Base-by-base conservation (phyloP, 2,113 vertebrate species). In the Helogale parvula region DNA sequence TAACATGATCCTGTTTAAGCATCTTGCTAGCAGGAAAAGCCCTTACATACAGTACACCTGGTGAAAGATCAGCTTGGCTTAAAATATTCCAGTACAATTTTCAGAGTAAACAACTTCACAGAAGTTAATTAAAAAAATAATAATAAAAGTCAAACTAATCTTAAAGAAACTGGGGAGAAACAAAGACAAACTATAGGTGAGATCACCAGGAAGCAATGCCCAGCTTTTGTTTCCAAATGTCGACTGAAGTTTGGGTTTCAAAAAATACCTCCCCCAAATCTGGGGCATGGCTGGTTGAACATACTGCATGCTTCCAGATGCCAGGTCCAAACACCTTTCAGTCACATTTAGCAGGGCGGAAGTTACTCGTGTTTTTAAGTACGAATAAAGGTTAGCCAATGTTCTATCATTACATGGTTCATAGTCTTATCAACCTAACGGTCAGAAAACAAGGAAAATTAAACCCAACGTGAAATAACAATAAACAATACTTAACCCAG, bases 31-130 rank as follows among this genome's bases (percentile, higher is more conserved):
- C 98, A 99, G 98, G 99, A 99, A 98, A 98, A 99, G 98, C 99
- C 98, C 99, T 99, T 99, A 98, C 98, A 98, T 98, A 98, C 98
- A 98, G 98, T 98, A 98, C 98, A 98, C 98, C 98, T 98, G 98
- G 99, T 98, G 98, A 99, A 99, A 98, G 98, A 98, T 99, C 97
- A 96, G 98, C 98, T 99, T 99, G 98, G 99, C 98, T 99, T 99
- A 99, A 98, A 99, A 99, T 99, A 99, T 99, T 99, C 98, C 98
- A 99, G 99, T 99, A 99, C 99, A 99, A 99, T 99, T 99, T 99
- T 97, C 98, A 99, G 99, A 99, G 98, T 99, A 98, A 99, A 99
- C 99, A 99, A 99, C 99, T 99, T 99, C 99, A 99, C 99, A 99
- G 99, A 99, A 99, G 99, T 99, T 99, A 99, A 99, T 99, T 98